Conservation (phyloP, 2,888 invertebrate species). For the Drosophila kuntzei region DNA sequence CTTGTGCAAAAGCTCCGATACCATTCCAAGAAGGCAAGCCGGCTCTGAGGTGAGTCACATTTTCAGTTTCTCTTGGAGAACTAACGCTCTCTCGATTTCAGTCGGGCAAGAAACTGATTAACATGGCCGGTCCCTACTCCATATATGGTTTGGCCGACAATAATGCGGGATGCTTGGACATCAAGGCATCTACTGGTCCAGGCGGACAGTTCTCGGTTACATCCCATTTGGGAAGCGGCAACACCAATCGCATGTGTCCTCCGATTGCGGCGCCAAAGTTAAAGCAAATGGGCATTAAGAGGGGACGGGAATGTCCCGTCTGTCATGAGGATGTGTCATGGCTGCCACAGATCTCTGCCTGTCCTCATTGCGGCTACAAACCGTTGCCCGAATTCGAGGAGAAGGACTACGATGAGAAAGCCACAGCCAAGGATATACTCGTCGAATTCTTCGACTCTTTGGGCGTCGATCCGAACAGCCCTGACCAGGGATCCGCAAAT, state of each 20-base stretch:
- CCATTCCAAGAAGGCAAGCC: neutral
- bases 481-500: neutral
- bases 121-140: constrained; percentile 62
- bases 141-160: constrained; percentile 31
- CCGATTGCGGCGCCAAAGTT: constrained; percentile 43
- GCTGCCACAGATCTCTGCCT: constrained; percentile 85
- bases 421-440: constrained; percentile 81
- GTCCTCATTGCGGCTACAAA: constrained; percentile 83
- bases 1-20: neutral
- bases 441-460: constrained; percentile 64
- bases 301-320: constrained; percentile 67
- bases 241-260: constrained; percentile 45
- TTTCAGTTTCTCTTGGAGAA: neutral
- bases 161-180: constrained; percentile 27
- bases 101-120: constrained; percentile 18
- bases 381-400: constrained; percentile 73
- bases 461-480: constrained; percentile 9
- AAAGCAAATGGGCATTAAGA: constrained; percentile 47
- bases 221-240: constrained; percentile 50
- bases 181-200: constrained; percentile 26
- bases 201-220: constrained; percentile 45
- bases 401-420: constrained; percentile 72
- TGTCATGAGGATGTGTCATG: constrained; percentile 82
- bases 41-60: constrained; percentile 37
- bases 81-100: neutral